Evolutionary conservation across 2,888 invertebrate species (phyloP).

Genomic region (Carpatolechia fugitivella): DNA sequence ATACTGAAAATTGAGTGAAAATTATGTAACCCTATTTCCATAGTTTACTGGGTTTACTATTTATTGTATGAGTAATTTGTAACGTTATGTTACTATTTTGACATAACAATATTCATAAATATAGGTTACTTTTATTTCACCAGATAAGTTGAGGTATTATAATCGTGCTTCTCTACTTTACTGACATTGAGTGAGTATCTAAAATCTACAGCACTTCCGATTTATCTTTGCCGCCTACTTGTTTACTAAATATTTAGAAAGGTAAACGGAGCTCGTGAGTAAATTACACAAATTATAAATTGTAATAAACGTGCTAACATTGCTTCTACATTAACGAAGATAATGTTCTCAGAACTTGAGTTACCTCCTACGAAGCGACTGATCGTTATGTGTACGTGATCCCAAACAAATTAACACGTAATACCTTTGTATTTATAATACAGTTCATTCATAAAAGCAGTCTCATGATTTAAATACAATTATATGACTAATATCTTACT

Average conservation of each 20-base stretch:
- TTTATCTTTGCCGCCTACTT: background rate
- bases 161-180: no score
- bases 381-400: background rate
- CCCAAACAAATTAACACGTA: background rate
- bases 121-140: no score
- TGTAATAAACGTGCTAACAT: background rate
- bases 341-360: background rate
- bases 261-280: background rate
- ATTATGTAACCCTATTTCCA: no score
- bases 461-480: conserved; percentile 6
- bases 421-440: background rate
- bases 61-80: no score
- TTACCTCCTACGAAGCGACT: background rate
- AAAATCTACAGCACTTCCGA: no score
- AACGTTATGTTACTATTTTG: no score
- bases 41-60: no score
- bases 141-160: no score
- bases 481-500: conserved; percentile 8
- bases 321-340: background rate
- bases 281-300: background rate
- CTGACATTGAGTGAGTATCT: no score
- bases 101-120: no score
- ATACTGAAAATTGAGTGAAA: no score
- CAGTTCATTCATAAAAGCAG: conserved; percentile 6
- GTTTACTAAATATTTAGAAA: no score